phyloP scores from a whole-genome alignment of 2,797 vertebrate species.

The Megaceryle alcyon region DNA sequence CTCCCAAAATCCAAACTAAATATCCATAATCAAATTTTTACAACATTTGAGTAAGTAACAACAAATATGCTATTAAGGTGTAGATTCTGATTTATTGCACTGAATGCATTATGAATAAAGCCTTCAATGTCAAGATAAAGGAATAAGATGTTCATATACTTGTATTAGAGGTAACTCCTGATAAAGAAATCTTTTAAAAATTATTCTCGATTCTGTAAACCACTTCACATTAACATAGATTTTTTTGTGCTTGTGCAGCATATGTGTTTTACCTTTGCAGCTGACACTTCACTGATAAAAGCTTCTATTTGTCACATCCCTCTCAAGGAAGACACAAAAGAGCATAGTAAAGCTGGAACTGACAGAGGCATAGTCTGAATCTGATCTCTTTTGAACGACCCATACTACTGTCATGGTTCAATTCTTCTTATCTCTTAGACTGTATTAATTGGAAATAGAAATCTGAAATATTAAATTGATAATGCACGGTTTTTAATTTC shows the following conservation, averaged over 20 bases:
- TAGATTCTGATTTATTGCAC: neutral
- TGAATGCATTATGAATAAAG: neutral
- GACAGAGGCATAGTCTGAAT: neutral
- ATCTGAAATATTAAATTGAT: slow-evolving; percentile 45
- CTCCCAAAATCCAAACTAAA: neutral
- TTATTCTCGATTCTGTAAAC: neutral
- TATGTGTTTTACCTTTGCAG: neutral
- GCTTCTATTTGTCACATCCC: neutral
- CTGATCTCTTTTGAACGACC: slow-evolving; percentile 7
- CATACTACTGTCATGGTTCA: neutral
- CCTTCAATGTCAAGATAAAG: neutral
- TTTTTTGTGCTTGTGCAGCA: neutral
- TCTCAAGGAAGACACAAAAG: neutral
- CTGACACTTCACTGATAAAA: neutral
- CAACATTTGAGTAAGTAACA: neutral
- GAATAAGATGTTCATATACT: neutral
- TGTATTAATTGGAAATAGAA: slow-evolving; percentile 29
- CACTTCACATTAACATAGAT: neutral
- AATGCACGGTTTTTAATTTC: slow-evolving; percentile 35
- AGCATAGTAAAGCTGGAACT: neutral
- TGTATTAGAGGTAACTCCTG: neutral
- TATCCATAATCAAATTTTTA: neutral
- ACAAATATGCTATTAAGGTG: neutral
- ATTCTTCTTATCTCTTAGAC: neutral
- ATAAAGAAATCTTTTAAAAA: neutral